These are phyloP conservation scores for Struthio camelus DNA, from an alignment of 2,113 vertebrate genomes.

Conservation along the genomic window DNA sequence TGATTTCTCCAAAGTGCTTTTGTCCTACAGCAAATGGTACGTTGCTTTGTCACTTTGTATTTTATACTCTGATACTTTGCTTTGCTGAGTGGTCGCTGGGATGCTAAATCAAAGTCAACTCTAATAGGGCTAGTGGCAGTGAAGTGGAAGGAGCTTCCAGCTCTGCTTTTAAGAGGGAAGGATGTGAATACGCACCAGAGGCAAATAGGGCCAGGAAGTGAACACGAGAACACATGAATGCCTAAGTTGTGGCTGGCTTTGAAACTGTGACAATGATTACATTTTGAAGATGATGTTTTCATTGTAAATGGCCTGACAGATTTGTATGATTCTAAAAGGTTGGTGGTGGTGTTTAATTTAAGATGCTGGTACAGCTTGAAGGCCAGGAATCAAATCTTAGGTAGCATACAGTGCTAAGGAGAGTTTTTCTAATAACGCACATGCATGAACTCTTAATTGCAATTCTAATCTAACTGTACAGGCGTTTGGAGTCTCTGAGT, in stretches of 20 bases:
- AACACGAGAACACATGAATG: fast-evolving
- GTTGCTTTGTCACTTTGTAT: neutral
- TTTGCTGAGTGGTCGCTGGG: neutral
- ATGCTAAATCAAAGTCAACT: neutral
- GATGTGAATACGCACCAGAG: neutral
- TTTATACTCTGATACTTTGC: neutral
- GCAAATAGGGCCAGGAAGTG: neutral
- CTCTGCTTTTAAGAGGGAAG: neutral
- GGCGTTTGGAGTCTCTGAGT: neutral
- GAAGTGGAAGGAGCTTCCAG: neutral
- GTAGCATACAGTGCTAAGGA: neutral
- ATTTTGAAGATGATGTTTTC: neutral
- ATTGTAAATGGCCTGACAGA: neutral
- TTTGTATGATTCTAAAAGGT: neutral
- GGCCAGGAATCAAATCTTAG: neutral
- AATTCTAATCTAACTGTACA: neutral
- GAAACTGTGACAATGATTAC: neutral
- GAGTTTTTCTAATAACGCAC: neutral
- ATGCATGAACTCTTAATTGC: neutral
- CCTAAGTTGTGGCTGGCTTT: neutral
- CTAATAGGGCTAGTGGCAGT: neutral
- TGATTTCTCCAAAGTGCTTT: neutral
- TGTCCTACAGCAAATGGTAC: neutral
- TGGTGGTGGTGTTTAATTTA: neutral
- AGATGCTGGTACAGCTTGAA: neutral